phyloP scores from a whole-genome alignment of 2,888 invertebrate genomes.

The Fragum whitleyi region DNA sequence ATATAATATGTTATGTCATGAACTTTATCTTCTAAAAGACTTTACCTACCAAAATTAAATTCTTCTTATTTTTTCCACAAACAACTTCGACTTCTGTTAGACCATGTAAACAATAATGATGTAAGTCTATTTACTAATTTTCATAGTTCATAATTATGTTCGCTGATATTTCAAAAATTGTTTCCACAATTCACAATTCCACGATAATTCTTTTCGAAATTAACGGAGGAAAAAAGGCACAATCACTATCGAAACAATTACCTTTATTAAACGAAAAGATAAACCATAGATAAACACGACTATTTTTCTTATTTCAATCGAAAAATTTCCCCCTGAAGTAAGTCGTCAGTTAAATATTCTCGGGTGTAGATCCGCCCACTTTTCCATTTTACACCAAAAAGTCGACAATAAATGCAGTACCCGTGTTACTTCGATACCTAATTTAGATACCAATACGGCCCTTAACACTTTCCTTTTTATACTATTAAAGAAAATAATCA shows the following conservation, averaged over 20 bases:
- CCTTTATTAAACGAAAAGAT: background rate
- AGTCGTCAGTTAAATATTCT: background rate
- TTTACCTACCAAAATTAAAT: no score
- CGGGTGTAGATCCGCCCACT: background rate
- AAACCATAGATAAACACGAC: constrained; percentile 2
- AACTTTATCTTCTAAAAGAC: no score
- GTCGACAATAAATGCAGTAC: constrained; percentile 6
- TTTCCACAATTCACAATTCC: background rate
- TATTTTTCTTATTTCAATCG: constrained; percentile 11
- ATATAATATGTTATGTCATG: no score
- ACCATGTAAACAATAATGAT: no score
- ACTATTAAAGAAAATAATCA: no score
- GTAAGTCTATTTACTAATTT: no score
- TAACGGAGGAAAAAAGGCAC: no score
- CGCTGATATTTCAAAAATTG: no score
- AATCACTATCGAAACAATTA: background rate
- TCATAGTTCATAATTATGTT: no score
- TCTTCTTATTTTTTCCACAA: no score
- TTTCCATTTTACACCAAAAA: background rate
- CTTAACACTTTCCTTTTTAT: background rate
- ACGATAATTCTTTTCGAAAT: no score
- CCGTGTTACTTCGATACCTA: background rate
- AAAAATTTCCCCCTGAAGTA: background rate
- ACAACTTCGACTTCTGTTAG: no score
- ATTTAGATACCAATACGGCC: background rate